phyloP scores from a whole-genome alignment of 2,797 vertebrate genomes.

The Lophius americanus region DNA sequence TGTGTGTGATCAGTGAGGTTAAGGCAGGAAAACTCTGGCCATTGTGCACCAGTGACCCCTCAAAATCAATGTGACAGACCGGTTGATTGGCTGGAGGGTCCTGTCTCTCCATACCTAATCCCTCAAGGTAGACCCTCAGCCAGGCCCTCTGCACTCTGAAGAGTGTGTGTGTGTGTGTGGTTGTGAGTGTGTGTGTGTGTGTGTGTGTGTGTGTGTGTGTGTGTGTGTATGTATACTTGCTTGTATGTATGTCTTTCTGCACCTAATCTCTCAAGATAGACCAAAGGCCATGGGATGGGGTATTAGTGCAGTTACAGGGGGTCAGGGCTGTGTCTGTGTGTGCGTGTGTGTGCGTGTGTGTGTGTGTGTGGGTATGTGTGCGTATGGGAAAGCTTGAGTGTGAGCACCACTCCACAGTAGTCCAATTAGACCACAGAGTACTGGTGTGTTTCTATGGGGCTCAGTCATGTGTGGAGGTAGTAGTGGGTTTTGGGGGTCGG shows the following conservation, averaged over 20 bases:
- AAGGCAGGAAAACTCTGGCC: constrained; percentile 84
- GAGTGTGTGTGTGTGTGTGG: constrained; percentile 24
- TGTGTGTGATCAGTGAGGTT: constrained; percentile 75
- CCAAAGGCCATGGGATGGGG: constrained; percentile 70
- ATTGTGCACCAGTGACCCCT: constrained; percentile 83
- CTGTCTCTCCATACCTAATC: constrained; percentile 86
- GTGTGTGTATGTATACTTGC: constrained; percentile 33
- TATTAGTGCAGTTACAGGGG: constrained; percentile 79
- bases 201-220: constrained; percentile 20
- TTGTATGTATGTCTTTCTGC: constrained; percentile 74
- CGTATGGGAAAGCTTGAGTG: constrained; percentile 41
- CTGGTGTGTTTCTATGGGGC: constrained; percentile 53
- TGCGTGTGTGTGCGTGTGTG: constrained; percentile 28
- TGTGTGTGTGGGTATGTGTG: constrained; percentile 14
- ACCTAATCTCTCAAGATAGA: constrained; percentile 77
- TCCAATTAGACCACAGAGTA: constrained; percentile 68
- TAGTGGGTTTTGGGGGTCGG: constrained; percentile 40
- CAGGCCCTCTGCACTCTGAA: constrained; percentile 45
- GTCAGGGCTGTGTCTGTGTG: constrained; percentile 49
- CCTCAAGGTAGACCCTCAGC: constrained; percentile 80
- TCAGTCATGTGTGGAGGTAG: constrained; percentile 61
- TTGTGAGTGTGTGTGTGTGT: constrained; percentile 32
- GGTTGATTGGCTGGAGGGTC: constrained; percentile 84
- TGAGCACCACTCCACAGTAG: constrained; percentile 60
- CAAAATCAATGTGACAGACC: constrained; percentile 85